Percentiles rank a stretch among this genome's conserved stretches.
phyloP scores from a whole-genome alignment of 2,113 vertebrate genomes.

The Anguilla rostrata region DNA sequence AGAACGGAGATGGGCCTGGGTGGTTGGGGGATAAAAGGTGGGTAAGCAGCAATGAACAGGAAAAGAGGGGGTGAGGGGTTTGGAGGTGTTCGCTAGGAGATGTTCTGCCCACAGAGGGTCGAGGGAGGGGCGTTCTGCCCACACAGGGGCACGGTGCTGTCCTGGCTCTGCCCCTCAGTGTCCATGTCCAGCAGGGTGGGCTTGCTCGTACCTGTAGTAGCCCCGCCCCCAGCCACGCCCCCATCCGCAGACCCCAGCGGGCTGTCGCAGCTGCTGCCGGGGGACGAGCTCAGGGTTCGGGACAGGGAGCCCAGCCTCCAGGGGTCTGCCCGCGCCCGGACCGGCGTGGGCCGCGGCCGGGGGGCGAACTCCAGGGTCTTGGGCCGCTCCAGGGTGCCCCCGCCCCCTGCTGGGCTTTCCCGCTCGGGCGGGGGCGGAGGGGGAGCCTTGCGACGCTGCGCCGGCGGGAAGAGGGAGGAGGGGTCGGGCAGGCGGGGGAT shows the following conservation, averaged over 20 bases:
- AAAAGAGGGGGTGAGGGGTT: neutral
- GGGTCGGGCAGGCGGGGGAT: conserved; percentile 77
- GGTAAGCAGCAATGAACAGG: neutral
- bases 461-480: conserved; percentile 61
- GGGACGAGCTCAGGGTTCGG: conserved; percentile 75
- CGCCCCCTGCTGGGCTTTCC: conserved; percentile 35
- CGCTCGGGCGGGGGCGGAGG: conserved; percentile 46
- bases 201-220: conserved; percentile 42
- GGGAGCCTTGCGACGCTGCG: conserved; percentile 61
- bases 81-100: conserved; percentile 41
- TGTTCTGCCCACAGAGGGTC: conserved; percentile 60
- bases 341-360: conserved; percentile 77
- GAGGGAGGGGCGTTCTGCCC: conserved; percentile 50
- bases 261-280: conserved; percentile 76
- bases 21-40: neutral
- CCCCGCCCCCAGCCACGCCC: conserved; percentile 53
- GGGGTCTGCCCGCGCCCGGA: conserved; percentile 73
- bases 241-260: conserved; percentile 70
- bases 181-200: conserved; percentile 87
- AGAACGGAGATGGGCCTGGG: neutral
- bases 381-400: conserved; percentile 72
- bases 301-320: conserved; percentile 82
- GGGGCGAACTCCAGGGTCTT: conserved; percentile 85
- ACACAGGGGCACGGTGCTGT: conserved; percentile 81
- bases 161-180: conserved; percentile 82